phyloP scores from a whole-genome alignment of 2,888 invertebrate species.

The Eurytoma californica region DNA sequence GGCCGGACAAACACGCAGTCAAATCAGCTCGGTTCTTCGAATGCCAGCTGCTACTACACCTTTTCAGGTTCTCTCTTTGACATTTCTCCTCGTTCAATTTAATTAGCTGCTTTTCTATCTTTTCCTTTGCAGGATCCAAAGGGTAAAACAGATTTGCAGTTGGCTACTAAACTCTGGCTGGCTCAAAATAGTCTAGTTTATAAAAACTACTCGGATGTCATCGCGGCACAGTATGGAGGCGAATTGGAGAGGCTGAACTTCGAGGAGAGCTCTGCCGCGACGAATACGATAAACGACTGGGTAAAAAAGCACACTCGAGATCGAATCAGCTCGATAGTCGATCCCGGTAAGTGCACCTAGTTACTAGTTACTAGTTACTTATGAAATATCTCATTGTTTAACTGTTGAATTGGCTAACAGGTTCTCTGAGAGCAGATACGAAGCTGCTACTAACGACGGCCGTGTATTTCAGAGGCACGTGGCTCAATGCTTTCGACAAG shows the following conservation, averaged over 20 bases:
- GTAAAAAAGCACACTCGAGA: conserved; percentile 78
- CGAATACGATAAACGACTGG: conserved; percentile 79
- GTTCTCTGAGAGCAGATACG: conserved; percentile 29
- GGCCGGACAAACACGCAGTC: conserved; percentile 77
- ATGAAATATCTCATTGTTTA: background rate
- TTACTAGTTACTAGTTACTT: too few species aligned
- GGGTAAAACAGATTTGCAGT: conserved; percentile 61
- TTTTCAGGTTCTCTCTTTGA: too few species aligned
- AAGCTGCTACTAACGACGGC: conserved; percentile 84
- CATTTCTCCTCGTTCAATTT: too few species aligned
- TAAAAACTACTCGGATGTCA: conserved; percentile 74
- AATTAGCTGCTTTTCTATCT: conserved; percentile 61
- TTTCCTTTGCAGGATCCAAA: conserved; percentile 64
- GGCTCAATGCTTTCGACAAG: conserved; percentile 82
- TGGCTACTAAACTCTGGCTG: conserved; percentile 66
- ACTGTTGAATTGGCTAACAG: conserved; percentile 18
- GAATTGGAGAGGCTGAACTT: conserved; percentile 77
- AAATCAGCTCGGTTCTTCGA: conserved; percentile 79
- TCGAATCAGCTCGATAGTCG: conserved; percentile 77
- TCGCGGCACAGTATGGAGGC: conserved; percentile 76
- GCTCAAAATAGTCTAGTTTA: conserved; percentile 60
- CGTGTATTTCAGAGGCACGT: conserved; percentile 87
- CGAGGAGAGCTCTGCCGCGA: conserved; percentile 72
- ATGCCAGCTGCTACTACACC: conserved; percentile 77
- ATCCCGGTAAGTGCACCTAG: conserved; percentile 77